These are phyloP conservation scores for Pristionchus maxplancki DNA, from an alignment of 2,888 invertebrate species.

Conservation along the genomic window DNA sequence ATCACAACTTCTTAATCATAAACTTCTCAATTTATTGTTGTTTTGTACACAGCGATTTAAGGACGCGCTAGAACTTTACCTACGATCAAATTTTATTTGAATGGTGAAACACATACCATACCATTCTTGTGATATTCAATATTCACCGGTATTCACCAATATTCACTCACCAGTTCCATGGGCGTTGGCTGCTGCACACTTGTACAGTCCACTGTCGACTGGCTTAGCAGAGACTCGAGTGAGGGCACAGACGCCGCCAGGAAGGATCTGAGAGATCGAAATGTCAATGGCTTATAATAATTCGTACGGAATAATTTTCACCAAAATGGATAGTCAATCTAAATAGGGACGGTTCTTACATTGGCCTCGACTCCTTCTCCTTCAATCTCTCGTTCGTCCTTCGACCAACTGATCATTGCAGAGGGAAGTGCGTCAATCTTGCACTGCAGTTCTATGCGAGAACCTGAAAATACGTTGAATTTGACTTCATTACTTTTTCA, in stretches of 20 bases:
- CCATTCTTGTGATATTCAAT: background rate
- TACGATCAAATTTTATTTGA: background rate
- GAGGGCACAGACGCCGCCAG: conserved; percentile 66
- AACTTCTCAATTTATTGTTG: background rate
- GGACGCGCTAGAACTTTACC: background rate
- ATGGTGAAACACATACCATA: background rate
- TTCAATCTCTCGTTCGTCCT: conserved; percentile 62
- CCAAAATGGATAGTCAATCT: background rate
- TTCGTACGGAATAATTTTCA: background rate
- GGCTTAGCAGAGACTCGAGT: conserved; percentile 62
- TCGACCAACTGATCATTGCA: conserved; percentile 68
- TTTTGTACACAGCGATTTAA: background rate
- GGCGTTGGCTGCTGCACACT: conserved; percentile 66
- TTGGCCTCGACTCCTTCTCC: conserved; percentile 44
- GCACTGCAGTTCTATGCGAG: conserved; percentile 66
- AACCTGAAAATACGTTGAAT: too few relatives aligned
- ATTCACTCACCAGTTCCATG: conserved; percentile 58
- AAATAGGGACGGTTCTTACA: background rate
- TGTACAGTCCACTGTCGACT: conserved; percentile 68
- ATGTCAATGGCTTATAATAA: too few relatives aligned
- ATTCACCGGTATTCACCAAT: background rate
- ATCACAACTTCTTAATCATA: background rate
- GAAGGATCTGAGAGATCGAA: conserved; percentile 57
- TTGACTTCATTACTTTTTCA: too few relatives aligned
- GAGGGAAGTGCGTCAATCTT: conserved; percentile 66